A percentile compares a stretch with the other conserved stretches of the same genome.
phyloP scores from a whole-genome alignment of 2,797 vertebrate species.

The Leucoraja ocellata region DNA sequence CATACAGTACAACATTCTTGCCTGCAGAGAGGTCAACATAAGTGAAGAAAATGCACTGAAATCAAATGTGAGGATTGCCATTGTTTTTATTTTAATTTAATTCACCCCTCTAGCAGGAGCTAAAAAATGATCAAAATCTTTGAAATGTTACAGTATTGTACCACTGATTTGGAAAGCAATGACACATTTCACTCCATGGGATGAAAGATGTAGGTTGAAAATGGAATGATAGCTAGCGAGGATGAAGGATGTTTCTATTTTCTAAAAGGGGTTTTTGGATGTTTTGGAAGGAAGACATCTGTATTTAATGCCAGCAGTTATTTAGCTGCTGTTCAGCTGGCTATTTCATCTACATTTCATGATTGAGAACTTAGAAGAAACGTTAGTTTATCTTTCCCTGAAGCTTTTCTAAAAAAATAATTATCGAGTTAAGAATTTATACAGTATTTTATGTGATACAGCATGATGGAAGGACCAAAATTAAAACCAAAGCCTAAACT shows the following conservation, averaged over 20 bases:
- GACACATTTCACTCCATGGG: neutral
- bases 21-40: neutral
- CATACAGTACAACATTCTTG: neutral
- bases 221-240: neutral
- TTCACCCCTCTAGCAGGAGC: neutral
- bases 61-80: neutral
- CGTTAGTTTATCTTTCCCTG: neutral
- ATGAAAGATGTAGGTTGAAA: neutral
- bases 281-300: neutral
- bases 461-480: neutral
- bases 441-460: neutral
- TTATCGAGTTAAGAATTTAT: neutral
- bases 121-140: neutral
- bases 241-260: neutral
- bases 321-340: neutral
- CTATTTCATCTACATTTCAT: neutral
- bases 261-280: neutral
- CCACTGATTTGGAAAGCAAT: neutral
- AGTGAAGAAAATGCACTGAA: neutral
- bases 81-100: neutral
- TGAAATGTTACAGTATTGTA: too few relatives aligned
- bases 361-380: neutral
- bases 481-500: neutral
- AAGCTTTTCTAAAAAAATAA: neutral
- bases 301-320: neutral